Evolutionary conservation across 2,113 vertebrate species (phyloP), one percentile per base, ranked within the genome.

Genomic region (Merops nubicus): DNA sequence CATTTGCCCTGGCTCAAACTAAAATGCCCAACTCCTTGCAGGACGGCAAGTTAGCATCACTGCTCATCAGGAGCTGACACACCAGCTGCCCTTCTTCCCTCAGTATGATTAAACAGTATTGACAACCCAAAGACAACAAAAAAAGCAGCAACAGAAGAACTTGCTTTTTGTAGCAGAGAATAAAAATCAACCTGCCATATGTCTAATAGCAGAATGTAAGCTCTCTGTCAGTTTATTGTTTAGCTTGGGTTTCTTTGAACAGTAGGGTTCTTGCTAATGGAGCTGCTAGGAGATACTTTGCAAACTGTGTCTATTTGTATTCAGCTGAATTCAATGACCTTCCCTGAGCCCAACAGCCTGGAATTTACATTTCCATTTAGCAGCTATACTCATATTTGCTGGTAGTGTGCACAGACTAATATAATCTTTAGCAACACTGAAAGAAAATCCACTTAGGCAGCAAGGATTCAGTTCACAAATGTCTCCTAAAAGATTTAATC

Each of bases 401-500:
- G 45, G 50, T 17, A 60, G 26, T 5, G 10, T 53, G 80, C 19
- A 62, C 11, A 33, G 0, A 2, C 31, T 68, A 74, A 48, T 38
- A 60, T 33, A 67, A 64, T 36, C n/a, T 54, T 96, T 38, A 88
- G 47, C 51, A 70, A 86, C 12, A 73, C 34, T 33, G 28, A 67
- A 69, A 94, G 54, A 75, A 96, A 93, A 91, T 83, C 42, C 47
- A 80, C 54, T 77, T 70, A 59, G 38, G 38, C 59, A 90, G 50
- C 34, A 59, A 38, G 18, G 75, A 74, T 80, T 95, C 59, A 63
- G 45, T 70, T 84, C 72, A 86, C 38, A 80, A 94, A 77, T 19
- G 6, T 70, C 78, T 95, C 34, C 76, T 67, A 76, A 64, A 95
- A 92, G 38, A 54, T 70, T 67, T 89, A 85, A 92, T 91, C 34